Evolutionary conservation across 2,797 vertebrate species (phyloP).

Genomic region (Anisognathus igniventris): DNA sequence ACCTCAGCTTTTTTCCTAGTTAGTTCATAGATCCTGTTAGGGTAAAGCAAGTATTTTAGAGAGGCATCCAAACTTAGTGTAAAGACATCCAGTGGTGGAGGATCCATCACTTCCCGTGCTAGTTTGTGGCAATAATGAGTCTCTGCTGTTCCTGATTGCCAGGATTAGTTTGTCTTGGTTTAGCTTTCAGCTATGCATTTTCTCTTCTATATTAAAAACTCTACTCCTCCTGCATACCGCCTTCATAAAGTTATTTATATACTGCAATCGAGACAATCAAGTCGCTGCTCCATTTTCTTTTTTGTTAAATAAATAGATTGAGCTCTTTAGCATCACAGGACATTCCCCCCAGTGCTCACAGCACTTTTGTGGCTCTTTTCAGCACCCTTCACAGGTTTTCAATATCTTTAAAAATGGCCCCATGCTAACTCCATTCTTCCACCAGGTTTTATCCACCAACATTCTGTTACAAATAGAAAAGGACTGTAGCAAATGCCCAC

Average conservation of each 20-base stretch:
- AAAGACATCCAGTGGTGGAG: neutral
- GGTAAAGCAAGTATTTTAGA: neutral
- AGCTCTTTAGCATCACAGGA: neutral
- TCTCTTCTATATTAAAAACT: neutral
- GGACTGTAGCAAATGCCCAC: neutral
- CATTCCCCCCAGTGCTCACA: neutral
- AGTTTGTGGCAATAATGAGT: neutral
- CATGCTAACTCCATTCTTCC: neutral
- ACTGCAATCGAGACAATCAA: neutral
- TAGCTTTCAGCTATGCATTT: neutral
- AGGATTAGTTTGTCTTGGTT: neutral
- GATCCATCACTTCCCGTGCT: neutral
- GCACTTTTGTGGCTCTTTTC: neutral
- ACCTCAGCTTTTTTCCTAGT: neutral
- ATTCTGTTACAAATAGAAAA: neutral
- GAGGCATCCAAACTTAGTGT: neutral
- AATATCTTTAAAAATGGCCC: neutral
- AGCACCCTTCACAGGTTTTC: neutral
- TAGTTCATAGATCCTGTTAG: neutral
- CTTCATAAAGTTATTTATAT: neutral
- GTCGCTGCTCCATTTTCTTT: neutral
- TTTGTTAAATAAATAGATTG: neutral
- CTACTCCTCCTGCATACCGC: neutral
- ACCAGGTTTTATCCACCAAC: neutral
- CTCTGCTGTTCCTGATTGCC: neutral